Conservation (phyloP, 2,113 vertebrate species). For the Podiceps cristatus region DNA sequence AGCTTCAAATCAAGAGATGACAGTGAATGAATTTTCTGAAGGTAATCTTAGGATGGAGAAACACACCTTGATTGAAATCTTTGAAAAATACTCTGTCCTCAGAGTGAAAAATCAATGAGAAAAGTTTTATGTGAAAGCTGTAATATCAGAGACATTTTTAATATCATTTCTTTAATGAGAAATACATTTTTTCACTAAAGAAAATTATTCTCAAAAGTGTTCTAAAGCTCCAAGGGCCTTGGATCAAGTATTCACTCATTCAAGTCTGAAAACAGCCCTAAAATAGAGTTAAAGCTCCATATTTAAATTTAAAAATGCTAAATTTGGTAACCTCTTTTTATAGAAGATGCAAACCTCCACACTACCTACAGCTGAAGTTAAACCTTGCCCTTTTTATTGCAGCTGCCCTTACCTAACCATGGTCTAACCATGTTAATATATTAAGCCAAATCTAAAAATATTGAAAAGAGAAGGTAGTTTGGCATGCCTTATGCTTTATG, state of each 20-base stretch:
- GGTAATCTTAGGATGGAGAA: background rate
- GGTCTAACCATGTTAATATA: slow-evolving; percentile 28
- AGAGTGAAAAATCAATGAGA: background rate
- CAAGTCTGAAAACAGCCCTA: background rate
- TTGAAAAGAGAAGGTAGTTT: background rate
- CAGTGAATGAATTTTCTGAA: background rate
- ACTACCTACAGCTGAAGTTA: background rate
- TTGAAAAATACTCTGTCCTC: background rate
- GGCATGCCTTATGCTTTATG: background rate
- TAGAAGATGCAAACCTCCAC: background rate
- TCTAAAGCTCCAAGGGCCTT: background rate
- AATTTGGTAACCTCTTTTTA: slow-evolving; percentile 31
- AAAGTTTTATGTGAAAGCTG: background rate
- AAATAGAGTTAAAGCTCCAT: background rate
- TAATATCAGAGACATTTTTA: background rate
- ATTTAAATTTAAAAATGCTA: slow-evolving; percentile 44
- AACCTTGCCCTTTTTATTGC: slow-evolving; percentile 30
- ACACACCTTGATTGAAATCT: background rate
- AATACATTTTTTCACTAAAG: background rate
- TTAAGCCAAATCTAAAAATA: slow-evolving; percentile 56
- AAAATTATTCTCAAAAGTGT: background rate
- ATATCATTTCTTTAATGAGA: background rate
- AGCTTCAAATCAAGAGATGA: background rate
- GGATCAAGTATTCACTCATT: background rate
- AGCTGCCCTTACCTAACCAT: background rate